Evolutionary conservation across 2,797 vertebrate species (phyloP).

Genomic region (Chaetodon trifasciatus): DNA sequence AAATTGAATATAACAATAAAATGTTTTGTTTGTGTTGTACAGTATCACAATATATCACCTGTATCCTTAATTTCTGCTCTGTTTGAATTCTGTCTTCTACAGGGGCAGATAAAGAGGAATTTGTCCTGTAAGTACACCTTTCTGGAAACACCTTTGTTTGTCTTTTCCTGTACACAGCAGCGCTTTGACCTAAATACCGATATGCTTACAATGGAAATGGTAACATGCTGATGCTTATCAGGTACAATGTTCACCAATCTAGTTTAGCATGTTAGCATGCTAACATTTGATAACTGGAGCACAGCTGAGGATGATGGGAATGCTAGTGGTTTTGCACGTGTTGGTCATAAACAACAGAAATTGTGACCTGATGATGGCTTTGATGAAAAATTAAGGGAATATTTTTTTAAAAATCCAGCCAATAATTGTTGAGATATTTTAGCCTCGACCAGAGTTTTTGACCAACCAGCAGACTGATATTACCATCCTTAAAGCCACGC

Average conservation of each 20-base stretch:
- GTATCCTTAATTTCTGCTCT: conserved; percentile 28
- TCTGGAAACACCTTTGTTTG: not conserved
- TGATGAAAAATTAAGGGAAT: not conserved
- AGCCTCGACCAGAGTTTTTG: not conserved
- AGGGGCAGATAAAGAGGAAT: conserved; percentile 96
- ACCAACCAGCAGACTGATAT: not conserved
- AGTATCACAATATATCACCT: not conserved
- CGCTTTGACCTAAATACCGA: not conserved
- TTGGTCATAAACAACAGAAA: not conserved
- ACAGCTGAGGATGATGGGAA: not conserved
- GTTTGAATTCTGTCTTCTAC: conserved; percentile 79
- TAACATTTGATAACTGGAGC: not conserved
- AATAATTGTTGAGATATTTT: not conserved
- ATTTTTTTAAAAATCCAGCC: not conserved
- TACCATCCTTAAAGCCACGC: not conserved
- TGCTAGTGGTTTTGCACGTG: not conserved
- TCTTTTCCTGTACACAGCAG: not conserved
- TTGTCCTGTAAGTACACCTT: conserved; percentile 93
- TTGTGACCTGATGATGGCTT: not conserved
- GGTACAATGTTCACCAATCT: not conserved
- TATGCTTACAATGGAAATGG: not conserved
- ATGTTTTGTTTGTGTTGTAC: not conserved
- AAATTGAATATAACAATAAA: not conserved
- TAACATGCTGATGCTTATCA: not conserved
- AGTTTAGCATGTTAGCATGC: not conserved